These are phyloP conservation scores for Leucosticte australis DNA, from an alignment of 2,113 vertebrate genomes.

Conservation along the genomic window DNA sequence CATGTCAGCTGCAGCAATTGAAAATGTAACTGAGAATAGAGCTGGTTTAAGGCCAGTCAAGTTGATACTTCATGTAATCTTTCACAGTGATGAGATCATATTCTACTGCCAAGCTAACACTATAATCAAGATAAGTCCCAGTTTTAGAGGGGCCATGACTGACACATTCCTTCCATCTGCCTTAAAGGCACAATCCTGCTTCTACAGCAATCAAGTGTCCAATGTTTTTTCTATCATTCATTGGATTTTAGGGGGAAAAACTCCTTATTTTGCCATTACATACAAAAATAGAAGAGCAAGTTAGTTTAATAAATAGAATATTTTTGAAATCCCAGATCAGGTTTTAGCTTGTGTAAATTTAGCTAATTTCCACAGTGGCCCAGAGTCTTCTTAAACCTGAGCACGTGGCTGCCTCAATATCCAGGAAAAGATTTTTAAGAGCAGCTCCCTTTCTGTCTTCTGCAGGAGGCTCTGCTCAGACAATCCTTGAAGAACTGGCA, in stretches of 20 bases:
- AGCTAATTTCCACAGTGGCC: not conserved
- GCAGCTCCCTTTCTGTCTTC: not conserved
- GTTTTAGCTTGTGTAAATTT: not conserved
- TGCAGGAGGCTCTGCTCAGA: not conserved
- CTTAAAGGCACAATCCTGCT: conserved; percentile 12
- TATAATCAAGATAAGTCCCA: conserved; percentile 59
- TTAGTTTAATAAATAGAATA: not conserved
- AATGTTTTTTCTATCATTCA: not conserved
- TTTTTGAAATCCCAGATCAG: not conserved
- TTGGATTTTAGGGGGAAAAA: not conserved
- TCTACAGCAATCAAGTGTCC: not conserved
- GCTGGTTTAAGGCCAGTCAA: conserved; percentile 60
- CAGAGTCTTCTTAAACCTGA: not conserved
- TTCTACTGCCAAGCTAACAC: conserved; percentile 53
- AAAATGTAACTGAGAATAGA: conserved; percentile 57
- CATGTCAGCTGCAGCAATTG: conserved; percentile 38
- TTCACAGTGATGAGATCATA: conserved; percentile 67
- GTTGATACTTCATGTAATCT: conserved; percentile 68
- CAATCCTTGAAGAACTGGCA: not conserved
- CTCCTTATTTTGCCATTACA: not conserved
- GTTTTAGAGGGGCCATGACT: conserved; percentile 16
- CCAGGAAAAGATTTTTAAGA: not conserved
- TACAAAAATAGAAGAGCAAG: not conserved
- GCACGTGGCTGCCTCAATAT: rapidly evolving
- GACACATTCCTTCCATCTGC: conserved; percentile 9